Conservation (phyloP, 2,888 invertebrate species). For the Phytoseiulus persimilis region DNA sequence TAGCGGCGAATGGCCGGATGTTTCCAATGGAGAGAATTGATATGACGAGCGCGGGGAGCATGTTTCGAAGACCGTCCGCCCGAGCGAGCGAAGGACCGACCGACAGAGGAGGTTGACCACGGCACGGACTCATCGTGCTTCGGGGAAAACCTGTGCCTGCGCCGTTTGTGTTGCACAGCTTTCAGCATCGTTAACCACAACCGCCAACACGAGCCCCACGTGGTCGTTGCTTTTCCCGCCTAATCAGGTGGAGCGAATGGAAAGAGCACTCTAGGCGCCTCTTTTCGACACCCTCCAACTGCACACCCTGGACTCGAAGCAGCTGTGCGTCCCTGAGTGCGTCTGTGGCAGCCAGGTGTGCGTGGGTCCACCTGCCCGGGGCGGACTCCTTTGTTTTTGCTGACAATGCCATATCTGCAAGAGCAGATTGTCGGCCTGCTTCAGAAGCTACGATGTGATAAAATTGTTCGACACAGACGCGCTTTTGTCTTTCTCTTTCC, state of each 20-base stretch:
- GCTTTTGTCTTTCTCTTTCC: background rate
- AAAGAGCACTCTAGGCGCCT: background rate
- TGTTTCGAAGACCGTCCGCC: background rate
- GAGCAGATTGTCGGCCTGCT: background rate
- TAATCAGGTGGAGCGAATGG: background rate
- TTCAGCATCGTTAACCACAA: background rate
- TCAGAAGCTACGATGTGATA: background rate
- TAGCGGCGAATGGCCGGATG: background rate
- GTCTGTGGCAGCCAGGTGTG: background rate
- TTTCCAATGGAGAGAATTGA: background rate
- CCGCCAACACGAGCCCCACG: background rate
- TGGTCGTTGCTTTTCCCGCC: background rate
- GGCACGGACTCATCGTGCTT: background rate
- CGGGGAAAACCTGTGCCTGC: background rate
- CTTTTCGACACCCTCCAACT: background rate
- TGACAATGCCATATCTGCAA: background rate
- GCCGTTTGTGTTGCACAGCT: background rate
- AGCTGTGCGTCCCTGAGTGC: background rate
- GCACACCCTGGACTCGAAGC: background rate
- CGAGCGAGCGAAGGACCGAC: too few species aligned
- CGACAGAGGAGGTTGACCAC: background rate
- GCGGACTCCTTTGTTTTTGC: constrained; percentile 5
- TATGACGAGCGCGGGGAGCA: background rate
- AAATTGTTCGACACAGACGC: background rate
- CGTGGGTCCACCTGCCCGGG: background rate